phyloP scores from a whole-genome alignment of 2,888 invertebrate species.

The Exocentrus adspersus region DNA sequence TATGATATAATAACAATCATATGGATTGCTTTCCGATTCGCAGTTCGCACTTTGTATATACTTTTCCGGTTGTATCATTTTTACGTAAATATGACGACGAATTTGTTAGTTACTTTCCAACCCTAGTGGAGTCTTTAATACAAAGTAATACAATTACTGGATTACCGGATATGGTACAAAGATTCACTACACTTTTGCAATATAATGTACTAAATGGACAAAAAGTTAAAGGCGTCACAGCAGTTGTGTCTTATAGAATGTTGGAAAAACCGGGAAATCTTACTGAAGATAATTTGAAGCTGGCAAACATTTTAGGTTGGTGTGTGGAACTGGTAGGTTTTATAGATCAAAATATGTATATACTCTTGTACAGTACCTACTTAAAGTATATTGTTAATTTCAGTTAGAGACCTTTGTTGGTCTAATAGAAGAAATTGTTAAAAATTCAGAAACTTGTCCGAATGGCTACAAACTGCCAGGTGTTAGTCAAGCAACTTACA shows the following conservation, averaged over 20 bases:
- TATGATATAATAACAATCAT: too few species aligned
- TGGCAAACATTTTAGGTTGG: slow-evolving; percentile 27
- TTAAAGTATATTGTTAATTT: too few species aligned
- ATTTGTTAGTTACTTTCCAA: slow-evolving; percentile 19
- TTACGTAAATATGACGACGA: slow-evolving; percentile 6
- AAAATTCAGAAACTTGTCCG: slow-evolving; percentile 19
- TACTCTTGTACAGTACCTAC: too few species aligned
- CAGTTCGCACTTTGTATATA: neutral
- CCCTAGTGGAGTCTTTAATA: neutral
- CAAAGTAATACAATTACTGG: neutral
- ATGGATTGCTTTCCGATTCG: too few species aligned
- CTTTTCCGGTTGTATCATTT: slow-evolving; percentile 1
- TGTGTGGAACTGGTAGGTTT: slow-evolving; percentile 23
- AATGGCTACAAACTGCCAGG: slow-evolving; percentile 10
- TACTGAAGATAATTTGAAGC: slow-evolving; percentile 20
- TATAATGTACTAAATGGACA: slow-evolving; percentile 14
- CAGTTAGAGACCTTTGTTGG: slow-evolving; percentile 13
- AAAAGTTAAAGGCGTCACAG: slow-evolving; percentile 13
- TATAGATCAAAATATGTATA: too few species aligned
- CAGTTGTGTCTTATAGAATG: slow-evolving; percentile 19
- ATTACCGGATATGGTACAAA: neutral
- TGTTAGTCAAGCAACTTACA: slow-evolving; percentile 5
- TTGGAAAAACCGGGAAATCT: slow-evolving; percentile 26
- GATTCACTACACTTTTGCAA: slow-evolving; percentile 5
- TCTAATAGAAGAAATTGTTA: slow-evolving; percentile 22